Evolutionary conservation across 2,888 invertebrate species (phyloP).

Genomic region (Steinernema scapterisci): DNA sequence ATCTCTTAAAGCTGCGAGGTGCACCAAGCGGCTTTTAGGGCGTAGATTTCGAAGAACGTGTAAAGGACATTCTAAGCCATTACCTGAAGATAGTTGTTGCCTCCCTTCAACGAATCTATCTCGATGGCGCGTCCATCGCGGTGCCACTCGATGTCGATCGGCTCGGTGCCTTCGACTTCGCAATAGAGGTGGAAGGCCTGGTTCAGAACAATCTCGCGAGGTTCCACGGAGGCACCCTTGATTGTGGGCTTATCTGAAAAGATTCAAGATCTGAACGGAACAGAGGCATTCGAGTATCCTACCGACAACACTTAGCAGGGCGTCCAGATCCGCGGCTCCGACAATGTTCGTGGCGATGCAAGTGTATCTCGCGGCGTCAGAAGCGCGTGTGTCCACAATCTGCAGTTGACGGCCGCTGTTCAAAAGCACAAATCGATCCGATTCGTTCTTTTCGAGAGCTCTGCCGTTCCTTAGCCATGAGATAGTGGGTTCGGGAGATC

Average conservation of each 20-base stretch:
- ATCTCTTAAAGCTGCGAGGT: no score
- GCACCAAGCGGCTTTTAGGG: no score
- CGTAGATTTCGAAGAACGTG: no score
- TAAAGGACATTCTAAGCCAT: not conserved
- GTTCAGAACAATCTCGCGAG: constrained; percentile 49
- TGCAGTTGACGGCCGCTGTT: constrained; percentile 59
- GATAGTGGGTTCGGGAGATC: constrained; percentile 69
- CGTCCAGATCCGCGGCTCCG: constrained; percentile 63
- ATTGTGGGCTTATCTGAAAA: constrained; percentile 52
- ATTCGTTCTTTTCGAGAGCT: constrained; percentile 29
- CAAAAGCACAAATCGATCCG: constrained; percentile 49
- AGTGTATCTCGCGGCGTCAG: constrained; percentile 44
- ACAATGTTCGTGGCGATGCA: constrained; percentile 65
- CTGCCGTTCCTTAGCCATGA: constrained; percentile 67
- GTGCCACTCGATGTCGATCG: constrained; percentile 62
- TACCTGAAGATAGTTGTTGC: constrained; percentile 47
- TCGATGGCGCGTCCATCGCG: constrained; percentile 54
- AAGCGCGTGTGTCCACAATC: constrained; percentile 43
- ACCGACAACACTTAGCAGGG: constrained; percentile 60
- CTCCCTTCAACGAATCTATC: constrained; percentile 44
- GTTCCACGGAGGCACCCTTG: constrained; percentile 46
- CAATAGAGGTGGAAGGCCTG: constrained; percentile 47
- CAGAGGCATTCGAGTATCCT: no score
- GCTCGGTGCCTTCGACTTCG: constrained; percentile 48
- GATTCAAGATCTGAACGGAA: not conserved